Percentiles rank a stretch among this genome's conserved stretches.
phyloP scores from a whole-genome alignment of 2,797 vertebrate species.

The Tangara arthus region DNA sequence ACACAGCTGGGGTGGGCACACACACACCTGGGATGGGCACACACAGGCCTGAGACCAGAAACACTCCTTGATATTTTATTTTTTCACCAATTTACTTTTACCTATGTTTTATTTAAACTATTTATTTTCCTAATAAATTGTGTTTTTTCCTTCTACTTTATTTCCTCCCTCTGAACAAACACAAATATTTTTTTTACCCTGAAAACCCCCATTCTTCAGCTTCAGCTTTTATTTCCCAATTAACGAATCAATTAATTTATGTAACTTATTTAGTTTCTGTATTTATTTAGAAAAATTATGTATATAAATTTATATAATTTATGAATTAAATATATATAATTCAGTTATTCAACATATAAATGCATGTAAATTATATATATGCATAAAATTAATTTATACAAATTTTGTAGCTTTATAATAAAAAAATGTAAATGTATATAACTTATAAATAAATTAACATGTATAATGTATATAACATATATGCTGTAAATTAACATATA shows the following conservation, averaged over 20 bases:
- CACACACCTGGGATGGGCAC: background rate
- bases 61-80: background rate
- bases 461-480: no score
- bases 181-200: background rate
- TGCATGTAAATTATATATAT: background rate
- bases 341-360: background rate
- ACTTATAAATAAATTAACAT: background rate
- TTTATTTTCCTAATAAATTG: background rate
- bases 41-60: accelerated
- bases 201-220: background rate
- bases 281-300: background rate
- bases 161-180: background rate
- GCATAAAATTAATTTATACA: background rate
- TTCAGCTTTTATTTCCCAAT: background rate
- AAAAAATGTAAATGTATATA: background rate
- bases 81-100: background rate
- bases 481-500: no score
- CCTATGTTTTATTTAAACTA: background rate
- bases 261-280: background rate
- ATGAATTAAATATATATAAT: no score
- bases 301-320: background rate
- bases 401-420: background rate
- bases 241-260: background rate
- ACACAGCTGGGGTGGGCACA: no score
- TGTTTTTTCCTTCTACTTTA: background rate